Conservation (phyloP, 1,140 invertebrate genomes). For the Pentalonia nigronervosa region DNA sequence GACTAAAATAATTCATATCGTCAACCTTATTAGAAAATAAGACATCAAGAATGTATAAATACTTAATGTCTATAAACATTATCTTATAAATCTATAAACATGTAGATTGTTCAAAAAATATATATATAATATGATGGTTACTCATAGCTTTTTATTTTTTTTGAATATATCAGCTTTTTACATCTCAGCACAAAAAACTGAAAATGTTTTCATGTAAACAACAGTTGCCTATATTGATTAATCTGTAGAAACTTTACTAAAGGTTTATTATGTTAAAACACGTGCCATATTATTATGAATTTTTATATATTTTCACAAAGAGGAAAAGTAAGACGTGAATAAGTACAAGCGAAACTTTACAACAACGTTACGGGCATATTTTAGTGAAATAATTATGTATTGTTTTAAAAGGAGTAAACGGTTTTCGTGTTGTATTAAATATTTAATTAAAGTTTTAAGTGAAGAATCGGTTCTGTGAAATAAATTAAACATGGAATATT, state of each 20-base stretch:
- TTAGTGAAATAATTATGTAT: neutral
- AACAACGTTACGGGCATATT: neutral
- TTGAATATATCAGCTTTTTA: neutral
- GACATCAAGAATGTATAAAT: neutral
- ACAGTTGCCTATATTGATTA: neutral
- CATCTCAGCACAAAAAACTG: neutral
- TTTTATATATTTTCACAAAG: neutral
- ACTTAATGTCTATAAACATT: no score
- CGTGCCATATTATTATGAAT: neutral
- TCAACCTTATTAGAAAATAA: neutral
- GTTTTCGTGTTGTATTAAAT: neutral
- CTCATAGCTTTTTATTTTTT: neutral
- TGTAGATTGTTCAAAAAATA: neutral
- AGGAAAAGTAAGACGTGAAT: neutral
- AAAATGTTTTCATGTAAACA: neutral
- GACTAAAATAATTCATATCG: neutral
- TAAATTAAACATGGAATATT: constrained; percentile 2
- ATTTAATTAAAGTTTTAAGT: constrained; percentile 26
- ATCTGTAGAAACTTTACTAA: neutral
- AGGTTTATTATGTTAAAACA: neutral
- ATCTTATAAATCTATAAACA: no score
- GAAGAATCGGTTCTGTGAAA: neutral
- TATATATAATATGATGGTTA: neutral
- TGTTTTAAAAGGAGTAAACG: neutral
- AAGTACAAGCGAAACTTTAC: neutral